Conservation (phyloP, 2,888 invertebrate species). For the Heliconius ismenius region DNA sequence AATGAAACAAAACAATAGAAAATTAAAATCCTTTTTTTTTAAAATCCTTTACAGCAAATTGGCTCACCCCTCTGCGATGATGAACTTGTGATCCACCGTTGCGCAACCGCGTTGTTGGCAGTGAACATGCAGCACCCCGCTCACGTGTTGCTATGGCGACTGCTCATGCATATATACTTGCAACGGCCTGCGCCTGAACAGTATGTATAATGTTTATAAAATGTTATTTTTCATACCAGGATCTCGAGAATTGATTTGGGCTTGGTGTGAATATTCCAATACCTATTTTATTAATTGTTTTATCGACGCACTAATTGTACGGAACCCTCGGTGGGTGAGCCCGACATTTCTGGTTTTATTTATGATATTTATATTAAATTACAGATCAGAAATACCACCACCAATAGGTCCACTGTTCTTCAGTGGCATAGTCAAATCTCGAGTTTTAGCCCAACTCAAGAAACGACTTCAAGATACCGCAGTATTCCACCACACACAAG, state of each 20-base stretch:
- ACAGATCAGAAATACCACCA: slow-evolving; percentile 53
- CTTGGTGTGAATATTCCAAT: no score
- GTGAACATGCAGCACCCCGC: slow-evolving; percentile 62
- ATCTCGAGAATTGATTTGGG: no score
- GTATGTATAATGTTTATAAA: slow-evolving; percentile 46
- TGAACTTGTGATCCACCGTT: slow-evolving; percentile 63
- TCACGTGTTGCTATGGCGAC: slow-evolving; percentile 65
- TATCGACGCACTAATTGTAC: no score
- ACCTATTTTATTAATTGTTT: neutral
- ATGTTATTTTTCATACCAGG: no score
- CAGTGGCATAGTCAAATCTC: slow-evolving; percentile 70
- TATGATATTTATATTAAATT: neutral
- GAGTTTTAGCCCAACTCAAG: slow-evolving; percentile 62
- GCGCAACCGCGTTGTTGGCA: slow-evolving; percentile 55
- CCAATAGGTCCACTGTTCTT: slow-evolving; percentile 73
- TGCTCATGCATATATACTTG: slow-evolving; percentile 68
- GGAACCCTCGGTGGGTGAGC: no score
- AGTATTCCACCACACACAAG: slow-evolving; percentile 59
- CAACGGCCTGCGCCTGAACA: slow-evolving; percentile 56
- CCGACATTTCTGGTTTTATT: neutral
- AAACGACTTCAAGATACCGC: slow-evolving; percentile 62
- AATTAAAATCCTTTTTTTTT: no score
- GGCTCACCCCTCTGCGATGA: slow-evolving; percentile 57
- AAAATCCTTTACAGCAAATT: slow-evolving; percentile 55
- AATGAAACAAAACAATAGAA: neutral